A percentile compares a stretch with the other conserved stretches of the same genome.
phyloP scores from a whole-genome alignment of 2,113 vertebrate species.

The Equus przewalskii region DNA sequence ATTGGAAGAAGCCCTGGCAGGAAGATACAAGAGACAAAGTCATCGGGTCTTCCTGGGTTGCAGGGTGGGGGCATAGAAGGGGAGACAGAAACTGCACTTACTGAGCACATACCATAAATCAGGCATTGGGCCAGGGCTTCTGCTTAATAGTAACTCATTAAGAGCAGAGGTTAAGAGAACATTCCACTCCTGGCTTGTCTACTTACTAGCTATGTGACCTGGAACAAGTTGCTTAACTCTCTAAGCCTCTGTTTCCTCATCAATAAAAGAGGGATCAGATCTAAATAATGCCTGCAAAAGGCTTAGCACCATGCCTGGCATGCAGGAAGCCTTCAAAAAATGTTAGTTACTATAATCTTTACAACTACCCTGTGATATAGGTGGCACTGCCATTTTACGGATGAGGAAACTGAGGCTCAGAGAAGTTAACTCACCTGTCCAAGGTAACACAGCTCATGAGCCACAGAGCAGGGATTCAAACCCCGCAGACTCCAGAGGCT shows the following conservation, averaged over 20 bases:
- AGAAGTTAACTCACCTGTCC: neutral
- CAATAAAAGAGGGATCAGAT: neutral
- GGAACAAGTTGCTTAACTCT: neutral
- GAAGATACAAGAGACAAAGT: constrained; percentile 68
- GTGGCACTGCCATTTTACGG: neutral
- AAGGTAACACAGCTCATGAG: constrained; percentile 56
- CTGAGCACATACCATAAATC: neutral
- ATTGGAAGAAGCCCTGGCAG: constrained; percentile 88
- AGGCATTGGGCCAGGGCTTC: neutral
- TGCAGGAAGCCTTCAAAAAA: neutral
- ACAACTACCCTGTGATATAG: neutral
- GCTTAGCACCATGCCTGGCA: neutral
- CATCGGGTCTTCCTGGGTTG: neutral
- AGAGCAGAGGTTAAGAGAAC: neutral
- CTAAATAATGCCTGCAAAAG: neutral
- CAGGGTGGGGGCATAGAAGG: no score
- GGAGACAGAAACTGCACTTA: neutral
- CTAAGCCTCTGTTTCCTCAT: constrained; percentile 43
- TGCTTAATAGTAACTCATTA: neutral
- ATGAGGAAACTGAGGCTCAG: neutral
- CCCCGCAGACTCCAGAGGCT: neutral
- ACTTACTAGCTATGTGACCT: neutral
- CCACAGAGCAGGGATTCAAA: neutral
- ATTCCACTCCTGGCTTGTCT: neutral
- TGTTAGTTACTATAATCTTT: neutral